These are phyloP conservation scores for Scomber japonicus DNA, from an alignment of 2,113 vertebrate species.

Conservation along the genomic window DNA sequence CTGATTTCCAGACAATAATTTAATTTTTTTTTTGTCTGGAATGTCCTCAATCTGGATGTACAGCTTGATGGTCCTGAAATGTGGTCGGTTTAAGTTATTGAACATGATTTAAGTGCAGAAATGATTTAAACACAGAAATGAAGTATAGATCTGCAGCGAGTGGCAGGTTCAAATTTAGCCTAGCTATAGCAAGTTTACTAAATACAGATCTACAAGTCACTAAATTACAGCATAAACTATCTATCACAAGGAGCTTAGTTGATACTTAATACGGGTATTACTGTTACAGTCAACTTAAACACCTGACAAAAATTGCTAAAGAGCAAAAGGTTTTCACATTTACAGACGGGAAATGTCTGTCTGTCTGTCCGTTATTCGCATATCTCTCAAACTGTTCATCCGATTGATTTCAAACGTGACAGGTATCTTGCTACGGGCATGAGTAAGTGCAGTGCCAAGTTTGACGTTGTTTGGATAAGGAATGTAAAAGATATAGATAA, in stretches of 20 bases:
- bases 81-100: background rate
- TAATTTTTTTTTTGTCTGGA: background rate
- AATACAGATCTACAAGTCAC: background rate
- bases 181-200: background rate
- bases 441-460: too few relatives aligned
- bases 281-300: background rate
- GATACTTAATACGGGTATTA: slow-evolving; percentile 5
- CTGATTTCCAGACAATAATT: background rate
- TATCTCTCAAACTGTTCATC: too few relatives aligned
- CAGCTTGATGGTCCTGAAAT: background rate
- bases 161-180: background rate
- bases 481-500: too few relatives aligned
- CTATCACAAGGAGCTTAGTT: background rate
- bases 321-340: background rate
- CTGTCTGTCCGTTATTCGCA: too few relatives aligned
- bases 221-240: slow-evolving; percentile 8
- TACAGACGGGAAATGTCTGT: too few relatives aligned
- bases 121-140: background rate
- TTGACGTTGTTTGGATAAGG: too few relatives aligned
- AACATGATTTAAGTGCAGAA: background rate
- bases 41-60: background rate
- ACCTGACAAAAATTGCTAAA: background rate
- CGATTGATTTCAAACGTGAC: too few relatives aligned
- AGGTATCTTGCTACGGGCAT: too few relatives aligned
- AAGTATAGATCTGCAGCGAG: background rate